Evolutionary conservation across 2,888 invertebrate genomes (phyloP).

Genomic region (Habrosyne pyritoides): DNA sequence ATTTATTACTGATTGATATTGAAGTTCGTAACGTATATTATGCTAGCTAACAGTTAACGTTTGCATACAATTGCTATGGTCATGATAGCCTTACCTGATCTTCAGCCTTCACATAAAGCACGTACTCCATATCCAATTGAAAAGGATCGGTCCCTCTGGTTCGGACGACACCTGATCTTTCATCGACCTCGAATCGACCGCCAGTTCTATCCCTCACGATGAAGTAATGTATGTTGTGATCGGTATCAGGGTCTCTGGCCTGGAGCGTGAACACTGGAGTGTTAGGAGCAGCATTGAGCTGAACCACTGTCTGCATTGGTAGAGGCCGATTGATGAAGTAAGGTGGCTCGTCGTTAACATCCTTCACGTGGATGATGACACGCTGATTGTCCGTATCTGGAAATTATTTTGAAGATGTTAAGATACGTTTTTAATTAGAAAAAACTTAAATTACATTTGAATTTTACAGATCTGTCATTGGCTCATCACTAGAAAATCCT

Average conservation of each 20-base stretch:
- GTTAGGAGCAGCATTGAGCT: constrained; percentile 96
- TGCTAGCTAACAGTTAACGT: not conserved
- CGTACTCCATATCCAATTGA: constrained; percentile 98
- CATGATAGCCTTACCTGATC: constrained; percentile 85
- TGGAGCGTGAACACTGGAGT: constrained; percentile 98
- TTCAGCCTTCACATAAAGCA: constrained; percentile 97
- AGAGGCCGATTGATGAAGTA: constrained; percentile 98
- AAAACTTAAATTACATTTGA: no score
- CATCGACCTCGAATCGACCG: constrained; percentile 92
- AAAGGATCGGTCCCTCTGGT: constrained; percentile 96
- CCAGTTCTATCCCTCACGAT: constrained; percentile 95
- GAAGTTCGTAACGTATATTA: no score
- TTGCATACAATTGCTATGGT: not conserved
- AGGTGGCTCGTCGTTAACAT: constrained; percentile 98
- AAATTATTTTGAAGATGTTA: constrained; percentile 41
- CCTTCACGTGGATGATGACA: constrained; percentile 96
- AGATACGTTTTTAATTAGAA: no score
- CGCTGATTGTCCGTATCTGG: constrained; percentile 97
- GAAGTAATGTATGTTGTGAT: constrained; percentile 97
- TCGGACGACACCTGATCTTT: constrained; percentile 95
- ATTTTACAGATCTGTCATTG: no score
- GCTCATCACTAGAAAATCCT: no score
- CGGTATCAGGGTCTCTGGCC: constrained; percentile 97
- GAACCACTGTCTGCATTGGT: constrained; percentile 98
- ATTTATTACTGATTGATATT: no score